Evolutionary conservation across 2,113 vertebrate species (phyloP).

Genomic region (Rostratula benghalensis): DNA sequence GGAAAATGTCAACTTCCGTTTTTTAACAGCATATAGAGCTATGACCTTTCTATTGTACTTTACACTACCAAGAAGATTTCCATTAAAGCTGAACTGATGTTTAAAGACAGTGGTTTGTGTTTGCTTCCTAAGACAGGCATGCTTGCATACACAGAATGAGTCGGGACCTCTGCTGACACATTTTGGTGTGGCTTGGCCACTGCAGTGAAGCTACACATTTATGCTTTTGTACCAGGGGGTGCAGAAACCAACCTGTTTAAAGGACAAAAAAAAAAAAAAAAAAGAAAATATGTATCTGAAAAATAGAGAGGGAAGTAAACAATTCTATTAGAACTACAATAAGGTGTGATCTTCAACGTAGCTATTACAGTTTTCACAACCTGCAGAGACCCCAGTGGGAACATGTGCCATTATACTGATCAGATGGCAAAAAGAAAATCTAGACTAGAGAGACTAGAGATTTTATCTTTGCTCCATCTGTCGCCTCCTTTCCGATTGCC

Average conservation of each 20-base stretch:
- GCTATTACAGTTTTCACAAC: neutral
- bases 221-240: neutral
- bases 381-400: neutral
- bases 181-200: neutral
- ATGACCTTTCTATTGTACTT: neutral
- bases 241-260: neutral
- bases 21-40: neutral
- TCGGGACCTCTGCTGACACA: neutral
- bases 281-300: neutral
- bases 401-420: neutral
- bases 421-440: neutral
- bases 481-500: neutral
- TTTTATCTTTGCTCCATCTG: constrained; percentile 16
- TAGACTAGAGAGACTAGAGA: neutral
- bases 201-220: neutral
- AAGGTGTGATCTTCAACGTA: neutral
- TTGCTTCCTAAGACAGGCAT: neutral
- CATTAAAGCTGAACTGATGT: neutral
- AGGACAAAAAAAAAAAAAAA: neutral
- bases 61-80: neutral
- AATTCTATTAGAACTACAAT: neutral
- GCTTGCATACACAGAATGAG: neutral
- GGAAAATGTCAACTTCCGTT: neutral
- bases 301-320: neutral
- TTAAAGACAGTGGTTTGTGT: neutral